Conservation (phyloP, 2,888 invertebrate genomes). For the Ischnus inquisitorius region DNA sequence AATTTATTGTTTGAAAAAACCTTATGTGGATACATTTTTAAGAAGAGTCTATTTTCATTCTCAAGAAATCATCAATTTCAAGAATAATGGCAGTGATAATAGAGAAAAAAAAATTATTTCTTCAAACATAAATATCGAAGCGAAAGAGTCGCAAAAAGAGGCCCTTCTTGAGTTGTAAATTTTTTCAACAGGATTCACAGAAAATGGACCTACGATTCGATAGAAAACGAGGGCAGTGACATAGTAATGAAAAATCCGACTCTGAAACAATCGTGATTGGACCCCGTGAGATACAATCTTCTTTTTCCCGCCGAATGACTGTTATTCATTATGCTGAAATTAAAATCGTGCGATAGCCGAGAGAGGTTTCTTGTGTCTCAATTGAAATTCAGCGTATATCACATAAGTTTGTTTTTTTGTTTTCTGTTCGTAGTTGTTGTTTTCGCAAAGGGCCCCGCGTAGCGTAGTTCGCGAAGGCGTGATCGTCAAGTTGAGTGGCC, state of each 20-base stretch:
- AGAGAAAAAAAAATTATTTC: neutral
- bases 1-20: too few relatives aligned
- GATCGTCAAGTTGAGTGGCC: constrained; percentile 50
- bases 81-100: too few relatives aligned
- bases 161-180: constrained; percentile 27
- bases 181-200: constrained; percentile 88
- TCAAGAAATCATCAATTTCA: too few relatives aligned
- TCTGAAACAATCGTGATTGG: constrained; percentile 67
- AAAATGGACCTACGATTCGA: constrained; percentile 92
- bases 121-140: neutral
- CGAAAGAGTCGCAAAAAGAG: neutral
- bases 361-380: too few relatives aligned
- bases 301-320: neutral
- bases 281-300: neutral
- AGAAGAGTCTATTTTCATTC: too few relatives aligned
- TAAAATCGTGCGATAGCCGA: neutral
- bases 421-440: neutral
- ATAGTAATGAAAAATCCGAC: constrained; percentile 87
- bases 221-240: constrained; percentile 93
- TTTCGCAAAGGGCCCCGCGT: constrained; percentile 8
- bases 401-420: too few relatives aligned
- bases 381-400: too few relatives aligned
- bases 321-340: neutral
- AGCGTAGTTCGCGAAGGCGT: neutral
- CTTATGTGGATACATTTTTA: too few relatives aligned